Conservation (phyloP, 2,797 vertebrate species). For the Dendrocincla tyrannina region DNA sequence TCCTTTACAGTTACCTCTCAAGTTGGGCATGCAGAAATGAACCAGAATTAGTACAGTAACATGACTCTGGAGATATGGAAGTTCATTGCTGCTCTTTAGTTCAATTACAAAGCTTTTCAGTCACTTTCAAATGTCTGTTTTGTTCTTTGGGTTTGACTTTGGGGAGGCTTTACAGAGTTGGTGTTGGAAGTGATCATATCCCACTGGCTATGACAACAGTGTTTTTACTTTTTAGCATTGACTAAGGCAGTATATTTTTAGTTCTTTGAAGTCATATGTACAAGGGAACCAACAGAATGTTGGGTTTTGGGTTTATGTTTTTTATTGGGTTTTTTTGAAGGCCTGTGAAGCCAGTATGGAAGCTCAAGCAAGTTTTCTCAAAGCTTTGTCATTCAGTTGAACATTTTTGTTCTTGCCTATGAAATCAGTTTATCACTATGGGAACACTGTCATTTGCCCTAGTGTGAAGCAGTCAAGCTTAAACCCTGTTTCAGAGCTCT, state of each 20-base stretch:
- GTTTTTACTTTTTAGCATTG: not conserved
- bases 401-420: not conserved
- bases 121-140: not conserved
- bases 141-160: not conserved
- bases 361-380: constrained; percentile 1
- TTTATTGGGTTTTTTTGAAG: not conserved
- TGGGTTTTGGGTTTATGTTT: not conserved
- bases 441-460: not conserved
- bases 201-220: not conserved
- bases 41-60: not conserved
- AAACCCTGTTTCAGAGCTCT: not conserved
- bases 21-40: not conserved
- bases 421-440: constrained; percentile 8
- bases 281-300: not conserved
- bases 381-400: not conserved
- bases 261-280: not conserved
- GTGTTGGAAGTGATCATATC: not conserved
- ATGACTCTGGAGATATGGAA: not conserved
- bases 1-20: not conserved
- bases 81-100: not conserved
- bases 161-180: not conserved
- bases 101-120: not conserved
- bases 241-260: constrained; percentile 10
- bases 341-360: not conserved
- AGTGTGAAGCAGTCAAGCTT: not conserved